These are phyloP conservation scores for Phenganax subtilis DNA, from an alignment of 92 coral and sea anemone species.

Conservation along the genomic window DNA sequence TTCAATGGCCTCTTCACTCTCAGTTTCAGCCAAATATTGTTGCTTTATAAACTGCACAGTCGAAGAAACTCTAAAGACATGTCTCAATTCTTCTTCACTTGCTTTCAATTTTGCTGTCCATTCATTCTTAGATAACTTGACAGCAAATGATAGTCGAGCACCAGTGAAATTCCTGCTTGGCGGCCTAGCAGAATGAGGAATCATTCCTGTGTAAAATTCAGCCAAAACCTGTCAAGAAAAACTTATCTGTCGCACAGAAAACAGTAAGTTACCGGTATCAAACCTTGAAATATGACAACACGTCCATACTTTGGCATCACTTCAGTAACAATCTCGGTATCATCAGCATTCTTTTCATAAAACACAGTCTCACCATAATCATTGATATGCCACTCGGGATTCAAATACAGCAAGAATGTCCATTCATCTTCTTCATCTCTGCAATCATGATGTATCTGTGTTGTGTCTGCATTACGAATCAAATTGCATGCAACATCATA, in stretches of 20 bases:
- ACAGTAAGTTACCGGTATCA: not conserved
- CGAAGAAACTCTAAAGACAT: conserved; percentile 47
- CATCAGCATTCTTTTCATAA: conserved; percentile 70
- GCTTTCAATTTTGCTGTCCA: conserved; percentile 71
- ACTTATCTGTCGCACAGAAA: not conserved
- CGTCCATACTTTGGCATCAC: conserved; percentile 96
- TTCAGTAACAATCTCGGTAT: conserved; percentile 88
- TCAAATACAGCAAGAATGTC: conserved; percentile 85
- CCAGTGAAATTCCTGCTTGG: conserved; percentile 82
- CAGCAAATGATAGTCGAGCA: conserved; percentile 90
- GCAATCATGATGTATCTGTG: conserved; percentile 90
- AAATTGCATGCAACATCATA: conserved; percentile 96
- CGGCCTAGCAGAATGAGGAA: conserved; percentile 97
- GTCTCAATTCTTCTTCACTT: conserved; percentile 79
- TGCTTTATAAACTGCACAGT: conserved; percentile 34
- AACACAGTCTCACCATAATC: conserved; percentile 99
- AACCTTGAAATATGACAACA: conserved; percentile 85
- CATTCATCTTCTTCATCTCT: conserved; percentile 72
- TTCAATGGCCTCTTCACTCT: not conserved
- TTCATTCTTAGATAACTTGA: conserved; percentile 80
- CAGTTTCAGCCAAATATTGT: conserved; percentile 1
- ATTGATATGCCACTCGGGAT: conserved; percentile 82
- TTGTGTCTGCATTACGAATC: conserved; percentile 86
- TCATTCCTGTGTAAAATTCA: conserved; percentile 50
- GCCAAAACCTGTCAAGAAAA: not conserved